Evolutionary conservation across 2,797 vertebrate genomes (phyloP), one percentile per base, ranked within the genome.

Genomic region (Clamator glandarius): DNA sequence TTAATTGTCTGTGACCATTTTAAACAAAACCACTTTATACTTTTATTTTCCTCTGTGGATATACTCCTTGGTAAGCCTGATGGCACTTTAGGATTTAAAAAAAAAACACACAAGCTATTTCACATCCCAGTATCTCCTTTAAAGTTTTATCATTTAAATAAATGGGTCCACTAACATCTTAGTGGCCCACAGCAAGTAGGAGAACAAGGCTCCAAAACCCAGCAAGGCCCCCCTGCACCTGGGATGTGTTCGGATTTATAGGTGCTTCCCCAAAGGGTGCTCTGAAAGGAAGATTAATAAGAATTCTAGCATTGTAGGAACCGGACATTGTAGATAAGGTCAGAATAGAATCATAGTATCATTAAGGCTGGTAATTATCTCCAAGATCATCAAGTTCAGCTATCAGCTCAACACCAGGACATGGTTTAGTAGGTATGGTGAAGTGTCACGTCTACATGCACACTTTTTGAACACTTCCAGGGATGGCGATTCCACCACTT

Each of bases 171-270:
- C n/a, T n/a, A 35, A 19, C 50, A 58, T 15, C 59, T 36, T 41
- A n/a, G 35, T 63, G 44, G 28, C 19, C 31, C 55, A 4, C 2
- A 68, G 50, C 15, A 7, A 72, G 28, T 1, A 78, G 16, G 5
- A 50, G 12, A 81, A 23, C 57, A 70, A 48, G 0, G 4, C 42
- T 29, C 33, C 6, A 18, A 80, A 75, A 15, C 59, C 15, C 39
- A 62, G 52, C 19, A 70, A 78, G 57, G 31, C 9, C 41, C 31
- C 57, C 52, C 35, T 9, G 36, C 54, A 18, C 80, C 33, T 17
- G 31, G 26, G 29, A 11, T 4, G 6, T 0, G 4, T 10, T 41
- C 31, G n/a, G 58, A 35, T 70, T 41, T 4, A 0, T 14, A 21
- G 11, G 8, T 0, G 2, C 63, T 29, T 81, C 33, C 31, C 70